A percentile compares a stretch with the other conserved stretches of the same genome.
These are phyloP conservation scores for Meriones unguiculatus DNA, from an alignment of 2,113 vertebrate species.

Conservation along the genomic window DNA sequence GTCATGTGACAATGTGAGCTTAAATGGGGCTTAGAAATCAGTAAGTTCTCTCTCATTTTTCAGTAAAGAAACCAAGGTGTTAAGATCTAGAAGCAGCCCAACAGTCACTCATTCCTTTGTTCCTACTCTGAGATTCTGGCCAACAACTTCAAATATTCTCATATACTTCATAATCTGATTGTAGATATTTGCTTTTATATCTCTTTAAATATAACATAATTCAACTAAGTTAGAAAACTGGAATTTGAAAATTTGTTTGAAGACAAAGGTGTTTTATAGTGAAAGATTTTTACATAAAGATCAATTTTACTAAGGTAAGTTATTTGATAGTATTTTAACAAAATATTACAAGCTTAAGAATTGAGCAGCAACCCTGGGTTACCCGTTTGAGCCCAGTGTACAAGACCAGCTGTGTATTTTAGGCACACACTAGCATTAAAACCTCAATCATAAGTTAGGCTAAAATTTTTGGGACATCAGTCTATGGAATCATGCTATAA, in stretches of 20 bases:
- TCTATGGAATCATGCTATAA: conserved; percentile 22
- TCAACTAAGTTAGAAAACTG: conserved; percentile 50
- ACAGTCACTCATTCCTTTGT: conserved; percentile 23
- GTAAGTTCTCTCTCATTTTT: conserved; percentile 57
- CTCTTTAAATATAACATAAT: conserved; percentile 52
- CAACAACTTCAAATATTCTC: conserved; percentile 10
- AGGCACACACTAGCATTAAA: conserved; percentile 45
- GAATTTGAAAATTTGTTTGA: conserved; percentile 49
- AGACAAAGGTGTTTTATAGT: conserved; percentile 42
- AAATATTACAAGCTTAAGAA: conserved; percentile 10
- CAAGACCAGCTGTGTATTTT: neutral
- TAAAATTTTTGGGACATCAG: conserved; percentile 37
- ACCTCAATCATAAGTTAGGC: neutral
- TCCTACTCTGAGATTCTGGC: neutral
- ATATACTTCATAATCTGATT: conserved; percentile 31
- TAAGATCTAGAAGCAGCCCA: conserved; percentile 12
- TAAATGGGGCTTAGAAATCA: conserved; percentile 44
- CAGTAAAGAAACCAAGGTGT: conserved; percentile 50
- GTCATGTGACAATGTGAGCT: conserved; percentile 40
- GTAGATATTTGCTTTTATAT: conserved; percentile 57
- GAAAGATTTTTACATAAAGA: conserved; percentile 45
- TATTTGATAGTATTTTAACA: conserved; percentile 62
- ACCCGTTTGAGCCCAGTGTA: conserved; percentile 24
- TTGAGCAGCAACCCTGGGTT: neutral
- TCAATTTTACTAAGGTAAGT: conserved; percentile 54